phyloP scores from a whole-genome alignment of 2,888 invertebrate species.

The Drosophila meridionalis region DNA sequence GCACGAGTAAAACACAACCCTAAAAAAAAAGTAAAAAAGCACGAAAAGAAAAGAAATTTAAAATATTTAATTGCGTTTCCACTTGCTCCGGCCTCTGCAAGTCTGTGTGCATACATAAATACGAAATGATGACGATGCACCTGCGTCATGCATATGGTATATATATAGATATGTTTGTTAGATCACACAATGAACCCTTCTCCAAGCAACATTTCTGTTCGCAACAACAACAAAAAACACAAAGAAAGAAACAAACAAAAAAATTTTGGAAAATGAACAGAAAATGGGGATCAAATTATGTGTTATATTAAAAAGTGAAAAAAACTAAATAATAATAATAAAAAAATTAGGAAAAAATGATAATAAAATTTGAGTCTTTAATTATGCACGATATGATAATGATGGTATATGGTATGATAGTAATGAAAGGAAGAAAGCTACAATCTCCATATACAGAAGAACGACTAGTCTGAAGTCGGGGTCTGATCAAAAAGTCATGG shows the following conservation, averaged over 20 bases:
- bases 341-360: background rate
- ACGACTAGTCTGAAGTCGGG: too few relatives aligned
- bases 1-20: background rate
- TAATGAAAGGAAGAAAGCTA: background rate
- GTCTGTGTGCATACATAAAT: background rate
- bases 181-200: background rate
- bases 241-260: background rate
- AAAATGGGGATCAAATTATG: constrained; percentile 5
- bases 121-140: background rate
- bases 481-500: too few relatives aligned
- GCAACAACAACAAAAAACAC: background rate
- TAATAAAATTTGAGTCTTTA: background rate
- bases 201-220: constrained; percentile 3
- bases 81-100: background rate
- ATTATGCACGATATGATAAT: background rate
- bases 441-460: too few relatives aligned
- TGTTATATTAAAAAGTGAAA: constrained; percentile 6
- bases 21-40: background rate
- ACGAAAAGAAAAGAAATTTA: background rate
- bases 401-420: background rate
- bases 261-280: background rate
- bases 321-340: background rate
- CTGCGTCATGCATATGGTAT: background rate
- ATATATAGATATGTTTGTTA: background rate
- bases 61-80: background rate